These are phyloP conservation scores for Ia io DNA, from an alignment of 2,113 vertebrate species.

Conservation along the genomic window DNA sequence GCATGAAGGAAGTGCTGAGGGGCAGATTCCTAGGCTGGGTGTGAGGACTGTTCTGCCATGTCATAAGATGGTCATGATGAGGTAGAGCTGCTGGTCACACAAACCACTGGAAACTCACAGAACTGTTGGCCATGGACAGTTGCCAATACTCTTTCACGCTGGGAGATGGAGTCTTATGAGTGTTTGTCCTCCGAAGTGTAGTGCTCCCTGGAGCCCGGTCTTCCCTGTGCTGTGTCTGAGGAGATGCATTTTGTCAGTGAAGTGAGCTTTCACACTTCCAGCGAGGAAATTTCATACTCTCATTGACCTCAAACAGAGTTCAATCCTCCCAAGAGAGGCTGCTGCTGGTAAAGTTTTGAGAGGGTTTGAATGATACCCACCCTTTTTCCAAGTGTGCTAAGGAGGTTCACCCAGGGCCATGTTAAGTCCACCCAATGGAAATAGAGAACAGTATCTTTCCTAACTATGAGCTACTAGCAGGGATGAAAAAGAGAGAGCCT, in stretches of 20 bases:
- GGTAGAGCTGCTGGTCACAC: not conserved
- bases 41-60: not conserved
- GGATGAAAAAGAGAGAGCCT: not conserved
- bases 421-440: conserved; percentile 8
- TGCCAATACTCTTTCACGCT: not conserved
- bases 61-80: not conserved
- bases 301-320: conserved; percentile 37
- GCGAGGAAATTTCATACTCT: conserved; percentile 45
- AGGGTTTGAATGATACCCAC: not conserved
- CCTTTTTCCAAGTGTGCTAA: conserved; percentile 27
- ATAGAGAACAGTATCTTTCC: not conserved
- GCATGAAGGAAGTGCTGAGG: not conserved
- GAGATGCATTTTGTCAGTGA: conserved; percentile 19
- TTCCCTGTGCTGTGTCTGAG: not conserved
- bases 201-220: not conserved
- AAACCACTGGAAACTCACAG: not conserved
- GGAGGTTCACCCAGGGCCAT: not conserved
- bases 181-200: not conserved
- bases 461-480: not conserved
- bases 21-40: not conserved
- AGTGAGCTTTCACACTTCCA: conserved; percentile 46
- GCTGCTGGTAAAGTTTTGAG: conserved; percentile 39
- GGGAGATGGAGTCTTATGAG: not conserved
- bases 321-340: conserved; percentile 47
- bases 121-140: not conserved